These are phyloP conservation scores for Epizoanthus fatuus DNA, from an alignment of 92 coral and sea anemone genomes.

Conservation along the genomic window DNA sequence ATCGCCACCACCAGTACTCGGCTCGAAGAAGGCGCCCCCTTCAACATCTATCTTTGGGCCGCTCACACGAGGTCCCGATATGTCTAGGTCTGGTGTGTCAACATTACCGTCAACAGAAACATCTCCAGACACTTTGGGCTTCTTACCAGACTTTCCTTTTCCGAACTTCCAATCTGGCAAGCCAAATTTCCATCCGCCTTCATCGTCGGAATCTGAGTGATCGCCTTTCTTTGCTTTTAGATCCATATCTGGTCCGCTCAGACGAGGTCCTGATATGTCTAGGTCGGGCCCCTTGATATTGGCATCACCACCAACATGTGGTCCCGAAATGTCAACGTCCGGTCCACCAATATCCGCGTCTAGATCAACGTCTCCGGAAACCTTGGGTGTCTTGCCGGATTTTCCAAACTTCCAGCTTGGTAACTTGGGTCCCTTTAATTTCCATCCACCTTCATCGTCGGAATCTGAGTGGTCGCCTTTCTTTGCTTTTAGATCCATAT, in stretches of 20 bases:
- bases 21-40: not conserved
- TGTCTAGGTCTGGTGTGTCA: not conserved
- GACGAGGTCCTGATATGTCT: conserved; percentile 2
- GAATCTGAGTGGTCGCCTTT: no score
- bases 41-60: not conserved
- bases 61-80: not conserved
- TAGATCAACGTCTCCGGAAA: not conserved
- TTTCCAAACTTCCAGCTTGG: no score
- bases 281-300: not conserved
- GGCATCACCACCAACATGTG: not conserved
- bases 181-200: not conserved
- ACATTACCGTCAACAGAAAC: not conserved
- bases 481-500: no score
- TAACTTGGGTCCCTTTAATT: no score
- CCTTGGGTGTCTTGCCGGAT: no score
- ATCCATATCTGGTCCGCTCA: not conserved
- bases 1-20: not conserved
- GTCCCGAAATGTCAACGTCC: not conserved
- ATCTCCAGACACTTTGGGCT: not conserved
- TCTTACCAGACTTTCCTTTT: no score
- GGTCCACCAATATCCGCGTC: not conserved
- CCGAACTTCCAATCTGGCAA: no score
- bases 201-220: not conserved
- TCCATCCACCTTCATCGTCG: no score
- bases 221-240: not conserved